Evolutionary conservation across 2,797 vertebrate species (phyloP).

Genomic region (Sebastes flavidus): DNA sequence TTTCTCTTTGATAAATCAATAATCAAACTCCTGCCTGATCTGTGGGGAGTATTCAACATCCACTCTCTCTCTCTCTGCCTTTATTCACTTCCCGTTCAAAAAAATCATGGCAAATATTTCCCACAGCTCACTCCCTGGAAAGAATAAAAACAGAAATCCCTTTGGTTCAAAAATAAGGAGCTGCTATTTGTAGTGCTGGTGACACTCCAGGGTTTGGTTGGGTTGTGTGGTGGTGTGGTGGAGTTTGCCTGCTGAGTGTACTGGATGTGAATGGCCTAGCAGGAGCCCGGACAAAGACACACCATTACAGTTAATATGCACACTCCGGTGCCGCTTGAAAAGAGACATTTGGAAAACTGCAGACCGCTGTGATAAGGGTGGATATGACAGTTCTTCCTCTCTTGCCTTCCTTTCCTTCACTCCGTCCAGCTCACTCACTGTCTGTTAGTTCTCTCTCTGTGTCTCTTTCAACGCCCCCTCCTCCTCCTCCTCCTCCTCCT

Average conservation of each 20-base stretch:
- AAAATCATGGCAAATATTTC: constrained; percentile 9
- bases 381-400: constrained; percentile 72
- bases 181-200: constrained; percentile 21
- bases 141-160: background rate
- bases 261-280: constrained; percentile 43
- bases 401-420: constrained; percentile 37
- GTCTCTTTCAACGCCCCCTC: constrained; percentile 40
- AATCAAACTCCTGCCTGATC: constrained; percentile 29
- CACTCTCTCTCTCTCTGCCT: background rate
- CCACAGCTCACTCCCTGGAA: background rate
- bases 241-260: constrained; percentile 39
- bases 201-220: constrained; percentile 20
- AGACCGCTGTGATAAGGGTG: constrained; percentile 77
- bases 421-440: constrained; percentile 44
- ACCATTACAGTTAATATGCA: constrained; percentile 77
- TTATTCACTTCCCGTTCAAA: background rate
- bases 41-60: constrained; percentile 34
- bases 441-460: constrained; percentile 36
- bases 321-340: constrained; percentile 64
- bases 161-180: constrained; percentile 28
- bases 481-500: background rate
- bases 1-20: constrained; percentile 39
- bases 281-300: constrained; percentile 63
- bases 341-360: constrained; percentile 75
- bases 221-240: constrained; percentile 23